Base-by-base conservation (phyloP, 2,113 vertebrate genomes). In the Asarcornis scutulata region DNA sequence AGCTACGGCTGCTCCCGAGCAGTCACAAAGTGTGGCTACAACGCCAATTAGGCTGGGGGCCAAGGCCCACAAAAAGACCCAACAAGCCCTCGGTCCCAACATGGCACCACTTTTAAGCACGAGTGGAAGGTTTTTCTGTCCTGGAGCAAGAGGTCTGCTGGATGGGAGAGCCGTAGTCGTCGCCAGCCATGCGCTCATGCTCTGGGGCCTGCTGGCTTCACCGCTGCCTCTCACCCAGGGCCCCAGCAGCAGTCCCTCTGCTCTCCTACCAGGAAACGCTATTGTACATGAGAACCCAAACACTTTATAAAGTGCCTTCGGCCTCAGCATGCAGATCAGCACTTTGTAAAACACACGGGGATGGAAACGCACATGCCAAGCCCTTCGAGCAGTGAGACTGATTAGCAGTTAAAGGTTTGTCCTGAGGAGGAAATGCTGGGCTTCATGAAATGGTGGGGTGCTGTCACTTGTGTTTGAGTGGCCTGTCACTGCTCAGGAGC, bases 261-360 rank as follows among this genome's bases (percentile, higher is more conserved):
- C 62, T 91, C 50, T 80, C 18, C 83, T 73, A 87, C 66, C 58
- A 87, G 58, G 88, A 87, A 96, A 82, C 48, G 14, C 44, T n/a
- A 32, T 21, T 34, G 53, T 55, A 62, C 9, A 0, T 82, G 81
- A 89, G 71, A 92, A 83, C 74, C 55, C 74, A 50, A 72, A 77
- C 58, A 79, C 62, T 83, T 95, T 56, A 91, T 94, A 83, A 92
- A 89, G 31, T 71, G 53, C 77, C 84, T 93, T 82, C 83, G 92
- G 79, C 78, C 81, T 79, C 89, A 85, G 50, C 50, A 4, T 71
- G 44, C 3, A 0, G 66, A 94, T 94, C 93, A 89, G 93, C 72
- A 52, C 67, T 94, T 96, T 83, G 71, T 91, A 94, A 92, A 92
- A 88, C 74, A 63, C 86, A 74, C 1, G 9, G 78, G 59, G 80